Evolutionary conservation across 2,888 invertebrate species (phyloP), one percentile per base, ranked within the genome.

Genomic region (Xanthorhoe designata): DNA sequence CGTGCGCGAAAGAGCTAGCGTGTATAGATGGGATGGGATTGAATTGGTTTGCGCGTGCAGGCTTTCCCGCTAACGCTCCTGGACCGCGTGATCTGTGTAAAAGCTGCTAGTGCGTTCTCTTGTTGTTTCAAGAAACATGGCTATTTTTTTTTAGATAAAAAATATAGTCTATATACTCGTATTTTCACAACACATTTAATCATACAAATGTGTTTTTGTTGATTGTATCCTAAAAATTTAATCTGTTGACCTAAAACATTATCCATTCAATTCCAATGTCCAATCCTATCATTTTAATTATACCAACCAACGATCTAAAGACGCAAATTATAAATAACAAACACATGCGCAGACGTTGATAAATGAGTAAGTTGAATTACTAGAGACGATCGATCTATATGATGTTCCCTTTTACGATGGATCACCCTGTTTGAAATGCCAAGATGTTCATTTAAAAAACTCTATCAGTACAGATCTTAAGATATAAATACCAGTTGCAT

Each of bases 371-470:
- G 66, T 64, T 73, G 67, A 62, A 69, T 32, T 38, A 38, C 75
- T 76, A 66, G 61, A 72, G 67, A 72, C 72, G 38, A 77, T 77
- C 72, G 77, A 76, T 76, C 75, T 76, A 70, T 59, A 75, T 67
- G 68, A 71, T 76, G 32, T 32, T 32, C 75, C 64, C 70, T 71
- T 72, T 58, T 70, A 32, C 24, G 74, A 77, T 76, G 66, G 75
- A 78, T 76, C 70, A 72, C 74, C 64, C 42, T 61, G 66, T 55
- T 75, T 45, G 53, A 70, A 70, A 63, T 61, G 57, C 56, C 57
- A 59, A 68, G 73, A 76, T 74, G 71, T 75, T 70, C 74, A 80
- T 81, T 77, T 75, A 2, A 76, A 75, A 78, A 64, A 75, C 74
- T 74, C 75, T 78, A 78, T 76, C 81, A 78, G 73, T 72, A 79